Conservation (phyloP, 1,140 invertebrate species). For the Drosophila sechellia region DNA sequence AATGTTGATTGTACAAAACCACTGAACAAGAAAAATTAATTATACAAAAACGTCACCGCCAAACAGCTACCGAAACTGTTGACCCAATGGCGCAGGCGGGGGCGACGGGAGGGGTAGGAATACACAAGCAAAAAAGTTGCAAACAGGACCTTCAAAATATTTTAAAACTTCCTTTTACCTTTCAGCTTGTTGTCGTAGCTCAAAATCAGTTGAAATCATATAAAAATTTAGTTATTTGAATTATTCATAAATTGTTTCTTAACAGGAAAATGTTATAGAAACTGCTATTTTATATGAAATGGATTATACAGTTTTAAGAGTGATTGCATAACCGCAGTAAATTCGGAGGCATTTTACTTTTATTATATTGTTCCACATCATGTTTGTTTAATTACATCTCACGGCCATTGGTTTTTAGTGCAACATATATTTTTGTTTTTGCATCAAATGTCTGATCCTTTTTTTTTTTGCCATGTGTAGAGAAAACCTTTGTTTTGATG, state of each 20-base stretch:
- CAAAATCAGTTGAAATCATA: neutral
- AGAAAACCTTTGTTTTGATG: constrained; percentile 38
- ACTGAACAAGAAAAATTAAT: constrained; percentile 84
- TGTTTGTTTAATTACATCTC: too few species aligned
- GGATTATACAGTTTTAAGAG: too few species aligned
- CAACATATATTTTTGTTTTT: neutral
- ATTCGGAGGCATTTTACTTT: too few species aligned
- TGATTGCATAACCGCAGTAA: too few species aligned
- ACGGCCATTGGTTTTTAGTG: neutral
- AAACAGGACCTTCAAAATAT: neutral
- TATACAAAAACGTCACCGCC: constrained; percentile 83
- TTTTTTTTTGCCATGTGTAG: constrained; percentile 2
- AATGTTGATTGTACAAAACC: constrained; percentile 83
- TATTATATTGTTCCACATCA: too few species aligned
- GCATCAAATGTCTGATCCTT: neutral
- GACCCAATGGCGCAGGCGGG: constrained; percentile 45
- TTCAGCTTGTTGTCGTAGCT: too few species aligned
- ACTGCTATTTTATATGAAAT: too few species aligned
- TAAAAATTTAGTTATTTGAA: too few species aligned
- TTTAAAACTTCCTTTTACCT: neutral
- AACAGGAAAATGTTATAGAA: too few species aligned
- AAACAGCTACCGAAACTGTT: constrained; percentile 80
- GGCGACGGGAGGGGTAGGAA: neutral
- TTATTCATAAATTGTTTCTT: too few species aligned
- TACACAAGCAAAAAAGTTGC: constrained; percentile 14